Percentiles rank a stretch among this genome's conserved stretches.
Conservation (phyloP, 2,797 vertebrate species). For the Podarcis lilfordi region DNA sequence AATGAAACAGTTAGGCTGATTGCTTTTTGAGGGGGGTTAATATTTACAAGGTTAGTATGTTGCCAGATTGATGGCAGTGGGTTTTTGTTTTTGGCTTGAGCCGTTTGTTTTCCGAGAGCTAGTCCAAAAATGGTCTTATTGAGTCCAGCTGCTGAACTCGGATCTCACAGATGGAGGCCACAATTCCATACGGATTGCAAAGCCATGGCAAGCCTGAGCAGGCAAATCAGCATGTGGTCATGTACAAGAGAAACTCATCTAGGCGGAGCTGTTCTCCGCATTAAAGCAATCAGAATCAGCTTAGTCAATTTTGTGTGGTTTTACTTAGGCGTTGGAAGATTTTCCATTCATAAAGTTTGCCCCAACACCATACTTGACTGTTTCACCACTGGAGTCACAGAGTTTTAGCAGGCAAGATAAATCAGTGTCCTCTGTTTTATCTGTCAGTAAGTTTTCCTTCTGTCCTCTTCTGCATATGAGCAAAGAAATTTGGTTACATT, state of each 20-base stretch:
- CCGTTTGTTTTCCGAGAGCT: slow-evolving; percentile 60
- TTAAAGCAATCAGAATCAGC: slow-evolving; percentile 5
- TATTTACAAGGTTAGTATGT: slow-evolving; percentile 57
- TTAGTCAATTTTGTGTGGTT: slow-evolving; percentile 20
- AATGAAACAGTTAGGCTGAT: slow-evolving; percentile 63
- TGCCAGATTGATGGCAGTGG: slow-evolving; percentile 64
- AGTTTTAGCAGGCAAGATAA: not conserved
- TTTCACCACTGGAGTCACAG: not conserved
- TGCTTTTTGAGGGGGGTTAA: slow-evolving; percentile 57
- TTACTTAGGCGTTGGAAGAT: not conserved
- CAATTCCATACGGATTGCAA: slow-evolving; percentile 44
- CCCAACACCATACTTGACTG: not conserved
- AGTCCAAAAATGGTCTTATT: slow-evolving; percentile 66
- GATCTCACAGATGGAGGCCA: slow-evolving; percentile 59
- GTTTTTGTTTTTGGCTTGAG: slow-evolving; percentile 33
- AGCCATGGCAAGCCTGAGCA: slow-evolving; percentile 58
- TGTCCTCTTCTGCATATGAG: slow-evolving; percentile 35
- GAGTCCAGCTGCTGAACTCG: slow-evolving; percentile 68
- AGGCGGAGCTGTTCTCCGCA: not conserved
- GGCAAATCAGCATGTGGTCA: slow-evolving; percentile 34
- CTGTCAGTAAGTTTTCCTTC: not conserved
- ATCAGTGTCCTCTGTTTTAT: slow-evolving; percentile 18
- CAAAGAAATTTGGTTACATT: slow-evolving; percentile 41
- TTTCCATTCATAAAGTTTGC: slow-evolving; percentile 2
- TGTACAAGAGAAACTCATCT: slow-evolving; percentile 14